These are phyloP conservation scores for Miniopterus natalensis DNA, from an alignment of 2,113 vertebrate genomes.

Conservation along the genomic window DNA sequence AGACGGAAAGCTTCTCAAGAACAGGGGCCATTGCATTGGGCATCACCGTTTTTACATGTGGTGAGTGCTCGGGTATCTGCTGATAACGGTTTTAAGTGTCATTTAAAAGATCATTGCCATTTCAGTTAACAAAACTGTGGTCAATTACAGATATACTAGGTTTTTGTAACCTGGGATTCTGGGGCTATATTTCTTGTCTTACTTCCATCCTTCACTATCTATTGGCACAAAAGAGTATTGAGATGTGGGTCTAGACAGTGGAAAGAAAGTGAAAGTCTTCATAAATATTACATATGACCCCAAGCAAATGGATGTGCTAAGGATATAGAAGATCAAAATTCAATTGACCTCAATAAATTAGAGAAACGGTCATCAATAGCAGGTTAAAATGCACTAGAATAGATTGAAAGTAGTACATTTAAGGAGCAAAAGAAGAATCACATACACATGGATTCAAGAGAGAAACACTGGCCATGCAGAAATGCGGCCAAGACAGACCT, in stretches of 20 bases:
- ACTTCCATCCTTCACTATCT: background rate
- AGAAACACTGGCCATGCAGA: background rate
- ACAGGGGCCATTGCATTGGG: background rate
- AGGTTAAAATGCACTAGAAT: conserved; percentile 12
- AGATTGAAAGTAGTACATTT: background rate
- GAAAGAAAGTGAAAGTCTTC: conserved; percentile 46
- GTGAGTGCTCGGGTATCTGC: background rate
- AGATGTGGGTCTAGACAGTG: background rate
- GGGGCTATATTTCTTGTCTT: background rate
- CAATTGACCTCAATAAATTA: conserved; percentile 50
- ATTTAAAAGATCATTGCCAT: conserved; percentile 42
- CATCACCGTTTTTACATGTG: background rate
- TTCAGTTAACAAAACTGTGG: conserved; percentile 23
- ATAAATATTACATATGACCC: conserved; percentile 50
- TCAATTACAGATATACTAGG: conserved; percentile 4
- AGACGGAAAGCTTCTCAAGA: background rate
- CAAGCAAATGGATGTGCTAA: conserved; percentile 37
- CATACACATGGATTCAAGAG: background rate
- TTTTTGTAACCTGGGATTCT: conserved; percentile 21
- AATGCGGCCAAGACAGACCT: background rate
- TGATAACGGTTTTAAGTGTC: background rate
- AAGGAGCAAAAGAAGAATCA: conserved; percentile 30
- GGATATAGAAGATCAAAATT: conserved; percentile 50
- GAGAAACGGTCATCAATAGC: conserved; percentile 9
- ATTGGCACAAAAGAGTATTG: conserved; percentile 16